Evolutionary conservation across 1,140 invertebrate genomes (phyloP), one percentile per base, ranked within the genome.

Genomic region (Drosophila ohnishii): DNA sequence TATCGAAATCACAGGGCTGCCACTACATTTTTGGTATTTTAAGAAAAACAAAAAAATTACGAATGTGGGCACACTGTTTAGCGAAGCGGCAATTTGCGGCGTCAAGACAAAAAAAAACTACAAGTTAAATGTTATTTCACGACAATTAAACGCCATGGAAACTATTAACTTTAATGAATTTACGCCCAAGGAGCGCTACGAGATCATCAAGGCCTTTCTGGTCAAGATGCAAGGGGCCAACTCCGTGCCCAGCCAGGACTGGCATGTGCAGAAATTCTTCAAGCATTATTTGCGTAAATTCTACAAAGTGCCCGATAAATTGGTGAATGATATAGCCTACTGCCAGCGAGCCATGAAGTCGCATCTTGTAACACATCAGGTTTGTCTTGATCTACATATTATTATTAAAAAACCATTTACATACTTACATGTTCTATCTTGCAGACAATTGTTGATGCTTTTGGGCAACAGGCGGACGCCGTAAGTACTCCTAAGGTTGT

Each of bases 241-340:
- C 16, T 74, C 80, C 7, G 70, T 78, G 48, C 34, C 61, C 8
- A 78, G 74, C 39, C 32, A 63, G 55, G 53, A 63, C 5, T 22
- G 59, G n/a, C 53, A 63, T 22, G 84, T 85, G 0, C 56, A 78
- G 5, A 39, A 53, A 6, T 89, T 90, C 32, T 90, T 87, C 25
- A 78, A 82, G 11, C 75, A 81, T 56, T 91, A 91, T 57, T 58
- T 91, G 13, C 81, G 86, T 6, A 78, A 80, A 42, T 90, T 85
- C 44, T 91, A 91, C 73, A 85, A 85, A 32, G 30, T 91, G 22
- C 90, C 90, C 7, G 37, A 51, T 1, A 76, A 80, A n/a, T 47
- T 91, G 25, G 72, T 76, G 5, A 73, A 91, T 45, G 90, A 91
- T 42, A 90, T 91, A 50, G 75, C 80, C 10, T 91, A 91, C 70